Percentiles rank a stretch among this genome's conserved stretches.
phyloP scores from a whole-genome alignment of 2,888 invertebrate species.

The Fragum fragum region DNA sequence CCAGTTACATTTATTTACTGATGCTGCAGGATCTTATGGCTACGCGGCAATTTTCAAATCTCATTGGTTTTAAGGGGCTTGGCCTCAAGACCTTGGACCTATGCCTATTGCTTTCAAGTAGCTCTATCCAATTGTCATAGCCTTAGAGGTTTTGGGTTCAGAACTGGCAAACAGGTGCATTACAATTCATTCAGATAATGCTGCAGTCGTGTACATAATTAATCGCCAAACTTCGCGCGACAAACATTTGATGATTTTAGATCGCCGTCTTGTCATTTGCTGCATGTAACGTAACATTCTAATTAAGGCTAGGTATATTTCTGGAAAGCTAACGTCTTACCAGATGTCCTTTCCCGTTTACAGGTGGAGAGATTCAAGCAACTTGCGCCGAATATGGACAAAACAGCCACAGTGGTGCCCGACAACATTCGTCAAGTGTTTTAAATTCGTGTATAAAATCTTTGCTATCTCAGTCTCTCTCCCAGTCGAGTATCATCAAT shows the following conservation, averaged over 20 bases:
- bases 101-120: slow-evolving; percentile 37
- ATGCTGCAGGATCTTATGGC: slow-evolving; percentile 42
- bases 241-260: slow-evolving; percentile 44
- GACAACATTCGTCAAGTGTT: neutral
- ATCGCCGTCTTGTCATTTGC: slow-evolving; percentile 40
- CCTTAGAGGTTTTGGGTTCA: slow-evolving; percentile 51
- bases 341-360: slow-evolving; percentile 57
- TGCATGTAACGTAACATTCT: slow-evolving; percentile 45
- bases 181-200: slow-evolving; percentile 55
- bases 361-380: slow-evolving; percentile 49
- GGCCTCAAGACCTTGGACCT: neutral
- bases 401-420: slow-evolving; percentile 34
- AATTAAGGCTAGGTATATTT: slow-evolving; percentile 39
- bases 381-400: slow-evolving; percentile 45
- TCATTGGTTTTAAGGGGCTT: slow-evolving; percentile 38
- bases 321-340: slow-evolving; percentile 40
- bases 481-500: neutral
- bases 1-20: slow-evolving; percentile 45
- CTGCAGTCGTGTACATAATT: slow-evolving; percentile 48
- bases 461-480: neutral
- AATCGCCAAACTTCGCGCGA: slow-evolving; percentile 57
- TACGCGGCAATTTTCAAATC: slow-evolving; percentile 34
- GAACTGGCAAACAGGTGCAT: slow-evolving; percentile 41
- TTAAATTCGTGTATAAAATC: slow-evolving; percentile 11
- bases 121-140: slow-evolving; percentile 49